phyloP scores from a whole-genome alignment of 2,797 vertebrate species.

The Sebastes miniatus region DNA sequence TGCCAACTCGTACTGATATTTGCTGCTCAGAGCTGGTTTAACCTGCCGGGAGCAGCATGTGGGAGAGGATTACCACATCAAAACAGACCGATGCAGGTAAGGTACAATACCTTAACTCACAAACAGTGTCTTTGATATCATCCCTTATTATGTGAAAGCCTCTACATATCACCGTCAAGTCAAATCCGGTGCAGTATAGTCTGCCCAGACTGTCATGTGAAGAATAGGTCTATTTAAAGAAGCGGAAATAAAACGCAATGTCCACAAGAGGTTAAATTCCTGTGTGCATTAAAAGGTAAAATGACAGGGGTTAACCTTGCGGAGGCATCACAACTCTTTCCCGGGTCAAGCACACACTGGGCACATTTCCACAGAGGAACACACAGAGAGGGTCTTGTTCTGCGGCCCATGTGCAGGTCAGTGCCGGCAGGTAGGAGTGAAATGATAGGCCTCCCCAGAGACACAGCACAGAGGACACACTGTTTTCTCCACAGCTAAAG shows the following conservation, averaged over 20 bases:
- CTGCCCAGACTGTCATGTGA: background rate
- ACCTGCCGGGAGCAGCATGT: background rate
- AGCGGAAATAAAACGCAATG: conserved; percentile 6
- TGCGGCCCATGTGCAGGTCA: conserved; percentile 54
- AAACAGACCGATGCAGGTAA: background rate
- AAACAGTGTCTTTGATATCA: background rate
- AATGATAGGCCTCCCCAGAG: conserved; percentile 69
- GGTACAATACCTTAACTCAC: too few relatives aligned
- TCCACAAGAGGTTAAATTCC: conserved; percentile 50
- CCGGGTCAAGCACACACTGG: conserved; percentile 64
- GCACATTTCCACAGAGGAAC: conserved; percentile 52
- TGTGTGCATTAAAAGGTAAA: conserved; percentile 57
- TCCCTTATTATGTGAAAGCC: background rate
- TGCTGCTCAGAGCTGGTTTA: background rate
- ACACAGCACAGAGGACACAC: conserved; percentile 74
- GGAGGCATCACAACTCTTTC: conserved; percentile 43
- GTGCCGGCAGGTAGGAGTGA: conserved; percentile 68
- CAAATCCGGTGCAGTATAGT: background rate
- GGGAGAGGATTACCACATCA: background rate
- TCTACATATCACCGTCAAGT: background rate
- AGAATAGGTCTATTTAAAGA: background rate
- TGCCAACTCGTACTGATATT: background rate
- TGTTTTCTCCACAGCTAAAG: conserved; percentile 70
- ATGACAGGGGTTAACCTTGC: conserved; percentile 65
- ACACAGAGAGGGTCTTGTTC: conserved; percentile 77